Base-by-base conservation (phyloP, 2,113 vertebrate genomes). In the Lophotis ruficrista region DNA sequence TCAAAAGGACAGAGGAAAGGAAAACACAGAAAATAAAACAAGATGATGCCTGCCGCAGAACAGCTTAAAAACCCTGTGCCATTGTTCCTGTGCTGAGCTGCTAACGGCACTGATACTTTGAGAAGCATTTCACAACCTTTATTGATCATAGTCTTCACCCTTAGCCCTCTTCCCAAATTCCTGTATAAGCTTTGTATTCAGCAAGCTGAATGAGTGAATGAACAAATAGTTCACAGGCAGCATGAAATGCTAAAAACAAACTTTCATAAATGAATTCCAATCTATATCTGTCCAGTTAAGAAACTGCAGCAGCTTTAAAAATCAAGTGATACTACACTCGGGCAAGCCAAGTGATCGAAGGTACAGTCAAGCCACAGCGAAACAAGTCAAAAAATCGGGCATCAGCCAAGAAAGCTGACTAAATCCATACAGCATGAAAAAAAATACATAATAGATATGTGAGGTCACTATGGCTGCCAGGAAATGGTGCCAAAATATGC, bases 371-470 rank as follows among this genome's bases (percentile, higher is more conserved):
- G 57, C 31, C 65, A 64, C 81, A 86, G 88, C n/a, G 71, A 90
- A 96, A 57, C 22, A 78, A 93, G 78, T 71, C 83, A 93, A 93
- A 95, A 93, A 83, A 37, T 24, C 4, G 27, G 57, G 81, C 45
- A 82, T 60, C 23, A 16, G 78, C 85, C 76, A 92, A 60, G 47
- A 82, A 83, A 75, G 60, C 81, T 96, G 96, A 95, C 81, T 94
- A 90, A 96, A 93, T 73, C 56, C 31, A 62, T 35, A 69, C 62
- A 91, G 43, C 66, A 93, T 64, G 54, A 89, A 94, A 92, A 94
- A 95, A 97, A 96, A 95, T 91, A 64, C 60, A 57, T 91, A 90
- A 90, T 70, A 96, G 78, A 89, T 94, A 82, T 1, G 65, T 7
- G 20, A 97, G 80, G 81, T 90, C 84, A 84, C 43, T 71, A 65